Evolutionary conservation across 2,113 vertebrate species (phyloP).

Genomic region (Turnix velox): DNA sequence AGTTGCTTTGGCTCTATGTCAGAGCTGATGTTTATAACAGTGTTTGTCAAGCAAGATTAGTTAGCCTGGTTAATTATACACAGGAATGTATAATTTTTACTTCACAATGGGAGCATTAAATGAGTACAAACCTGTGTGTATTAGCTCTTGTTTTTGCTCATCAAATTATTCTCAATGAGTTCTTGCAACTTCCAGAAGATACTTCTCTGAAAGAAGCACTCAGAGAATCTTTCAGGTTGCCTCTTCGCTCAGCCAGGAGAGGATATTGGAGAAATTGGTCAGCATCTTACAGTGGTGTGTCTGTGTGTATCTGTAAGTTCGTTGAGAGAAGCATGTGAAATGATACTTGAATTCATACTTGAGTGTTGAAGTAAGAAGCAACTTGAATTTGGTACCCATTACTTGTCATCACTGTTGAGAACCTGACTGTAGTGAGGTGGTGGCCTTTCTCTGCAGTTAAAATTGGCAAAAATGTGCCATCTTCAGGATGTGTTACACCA

Average conservation of each 20-base stretch:
- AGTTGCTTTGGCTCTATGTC: conserved; percentile 66
- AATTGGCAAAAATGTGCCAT: not conserved
- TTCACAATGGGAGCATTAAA: conserved; percentile 14
- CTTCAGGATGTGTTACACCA: not conserved
- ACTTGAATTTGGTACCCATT: not conserved
- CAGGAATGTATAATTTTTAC: conserved; percentile 61
- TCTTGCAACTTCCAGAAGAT: not conserved
- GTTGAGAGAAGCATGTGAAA: not conserved
- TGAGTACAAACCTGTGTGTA: not conserved
- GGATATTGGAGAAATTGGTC: not conserved
- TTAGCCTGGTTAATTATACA: conserved; percentile 73
- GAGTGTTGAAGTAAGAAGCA: not conserved
- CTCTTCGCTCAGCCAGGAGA: not conserved
- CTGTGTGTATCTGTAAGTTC: not conserved
- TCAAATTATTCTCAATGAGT: not conserved
- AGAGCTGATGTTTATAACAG: conserved; percentile 60
- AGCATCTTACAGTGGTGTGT: not conserved
- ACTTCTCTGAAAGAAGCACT: not conserved
- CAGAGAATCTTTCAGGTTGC: not conserved
- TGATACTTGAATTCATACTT: not conserved
- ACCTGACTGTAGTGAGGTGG: not conserved
- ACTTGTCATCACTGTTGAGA: not conserved
- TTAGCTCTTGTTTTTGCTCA: conserved; percentile 29
- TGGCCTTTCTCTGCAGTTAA: not conserved
- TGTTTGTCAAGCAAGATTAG: conserved; percentile 75